A percentile compares a stretch with the other conserved stretches of the same genome.
Conservation (phyloP, 2,113 vertebrate species). For the Pelodiscus sinensis region DNA sequence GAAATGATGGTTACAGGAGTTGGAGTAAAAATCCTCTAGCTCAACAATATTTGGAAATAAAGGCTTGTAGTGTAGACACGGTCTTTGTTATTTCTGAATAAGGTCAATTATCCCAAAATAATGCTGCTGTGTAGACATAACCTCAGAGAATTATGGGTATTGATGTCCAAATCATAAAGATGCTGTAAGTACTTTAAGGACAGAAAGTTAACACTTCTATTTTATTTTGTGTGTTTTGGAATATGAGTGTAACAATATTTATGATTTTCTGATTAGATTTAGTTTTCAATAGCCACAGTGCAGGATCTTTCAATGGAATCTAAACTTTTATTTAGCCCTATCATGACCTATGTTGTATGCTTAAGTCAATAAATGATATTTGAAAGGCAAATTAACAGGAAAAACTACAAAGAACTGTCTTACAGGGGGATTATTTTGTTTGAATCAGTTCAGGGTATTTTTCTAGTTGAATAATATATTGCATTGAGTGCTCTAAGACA, state of each 20-base stretch:
- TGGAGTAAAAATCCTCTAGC: too few relatives aligned
- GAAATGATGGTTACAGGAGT: too few relatives aligned
- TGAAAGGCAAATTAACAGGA: not conserved
- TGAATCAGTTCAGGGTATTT: not conserved
- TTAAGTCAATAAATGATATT: not conserved
- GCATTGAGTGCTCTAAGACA: fast-evolving
- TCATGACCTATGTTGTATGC: not conserved
- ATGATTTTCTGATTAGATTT: not conserved
- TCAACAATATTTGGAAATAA: too few relatives aligned
- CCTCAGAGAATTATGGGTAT: not conserved
- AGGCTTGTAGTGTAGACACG: too few relatives aligned
- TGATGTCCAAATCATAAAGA: slow-evolving; percentile 23
- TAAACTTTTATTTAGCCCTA: not conserved
- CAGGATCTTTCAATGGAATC: not conserved
- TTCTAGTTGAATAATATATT: not conserved
- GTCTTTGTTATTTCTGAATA: too few relatives aligned
- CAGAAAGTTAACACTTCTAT: slow-evolving; percentile 4
- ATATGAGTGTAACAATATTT: not conserved
- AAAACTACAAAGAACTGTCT: not conserved
- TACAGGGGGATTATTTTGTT: not conserved
- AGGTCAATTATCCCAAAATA: too few relatives aligned
- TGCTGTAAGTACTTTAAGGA: slow-evolving; percentile 11
- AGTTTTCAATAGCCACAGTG: not conserved
- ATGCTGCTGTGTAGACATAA: too few relatives aligned
- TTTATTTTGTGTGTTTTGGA: not conserved